phyloP scores from a whole-genome alignment of 2,113 vertebrate genomes.

The Oncorhynchus nerka region DNA sequence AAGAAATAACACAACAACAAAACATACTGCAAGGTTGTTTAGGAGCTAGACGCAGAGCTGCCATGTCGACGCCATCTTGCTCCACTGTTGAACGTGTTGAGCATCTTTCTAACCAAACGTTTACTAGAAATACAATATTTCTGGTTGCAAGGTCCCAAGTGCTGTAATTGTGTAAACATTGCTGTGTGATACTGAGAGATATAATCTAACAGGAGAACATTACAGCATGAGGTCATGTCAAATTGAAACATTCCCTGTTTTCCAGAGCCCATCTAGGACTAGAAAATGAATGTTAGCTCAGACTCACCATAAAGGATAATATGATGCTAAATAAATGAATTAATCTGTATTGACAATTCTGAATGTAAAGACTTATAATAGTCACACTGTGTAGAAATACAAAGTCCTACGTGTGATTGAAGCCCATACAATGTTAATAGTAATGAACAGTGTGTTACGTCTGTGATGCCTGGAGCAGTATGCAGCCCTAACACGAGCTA shows the following conservation, averaged over 20 bases:
- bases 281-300: constrained; percentile 2
- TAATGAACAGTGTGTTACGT: constrained; percentile 63
- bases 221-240: not conserved
- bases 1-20: too few relatives aligned
- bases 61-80: too few relatives aligned
- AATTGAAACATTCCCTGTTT: not conserved
- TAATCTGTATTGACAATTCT: constrained; percentile 18
- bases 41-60: too few relatives aligned
- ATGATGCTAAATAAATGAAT: constrained; percentile 11
- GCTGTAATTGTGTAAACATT: not conserved
- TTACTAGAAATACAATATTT: not conserved
- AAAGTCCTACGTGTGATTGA: constrained; percentile 56
- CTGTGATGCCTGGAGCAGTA: constrained; percentile 34
- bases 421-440: constrained; percentile 61
- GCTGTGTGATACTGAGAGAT: not conserved
- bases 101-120: too few relatives aligned
- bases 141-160: too few relatives aligned
- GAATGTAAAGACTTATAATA: constrained; percentile 26
- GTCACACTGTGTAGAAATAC: constrained; percentile 27
- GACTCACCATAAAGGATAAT: constrained; percentile 2
- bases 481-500: constrained; percentile 56
- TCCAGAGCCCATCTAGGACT: not conserved
- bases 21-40: too few relatives aligned
- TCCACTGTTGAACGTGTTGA: too few relatives aligned
- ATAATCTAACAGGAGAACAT: not conserved